phyloP scores from a whole-genome alignment of 2,888 invertebrate genomes.

The Vesta saturnalis region DNA sequence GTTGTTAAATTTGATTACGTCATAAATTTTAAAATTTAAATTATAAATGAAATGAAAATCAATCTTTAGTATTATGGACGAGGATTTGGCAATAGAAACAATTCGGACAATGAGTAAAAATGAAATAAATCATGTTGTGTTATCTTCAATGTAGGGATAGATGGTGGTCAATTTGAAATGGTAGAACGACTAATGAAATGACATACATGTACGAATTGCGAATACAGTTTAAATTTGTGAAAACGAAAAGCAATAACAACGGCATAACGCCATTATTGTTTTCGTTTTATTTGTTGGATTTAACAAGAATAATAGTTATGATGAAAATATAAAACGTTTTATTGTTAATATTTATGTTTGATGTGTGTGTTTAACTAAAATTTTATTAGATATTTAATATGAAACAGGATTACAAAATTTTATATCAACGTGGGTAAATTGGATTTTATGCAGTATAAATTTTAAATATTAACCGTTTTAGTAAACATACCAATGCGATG shows the following conservation, averaged over 20 bases:
- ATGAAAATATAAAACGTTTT: no score
- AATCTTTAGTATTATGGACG: background rate
- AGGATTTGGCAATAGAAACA: conserved; percentile 1
- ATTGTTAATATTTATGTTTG: no score
- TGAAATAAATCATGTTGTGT: conserved; percentile 5
- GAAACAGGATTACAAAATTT: no score
- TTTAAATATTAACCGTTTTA: no score
- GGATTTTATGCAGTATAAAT: no score
- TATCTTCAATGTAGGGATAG: background rate
- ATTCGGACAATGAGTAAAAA: conserved; percentile 3
- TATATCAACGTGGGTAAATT: no score
- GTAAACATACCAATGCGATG: no score
- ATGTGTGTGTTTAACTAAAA: no score
- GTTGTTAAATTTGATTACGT: no score
- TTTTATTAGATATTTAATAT: no score
- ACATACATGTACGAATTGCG: background rate
- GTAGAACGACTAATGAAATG: conserved; percentile 2
- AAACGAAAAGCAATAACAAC: background rate
- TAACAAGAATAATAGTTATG: background rate
- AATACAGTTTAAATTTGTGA: conserved; percentile 1
- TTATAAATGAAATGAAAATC: background rate
- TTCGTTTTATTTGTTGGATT: background rate
- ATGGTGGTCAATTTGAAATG: conserved; percentile 8
- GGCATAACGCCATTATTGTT: background rate
- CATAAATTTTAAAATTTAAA: conserved; percentile 1